Percentiles rank a stretch among this genome's conserved stretches.
Conservation (phyloP, 2,888 invertebrate genomes). For the Acanthosepion pharaonis region DNA sequence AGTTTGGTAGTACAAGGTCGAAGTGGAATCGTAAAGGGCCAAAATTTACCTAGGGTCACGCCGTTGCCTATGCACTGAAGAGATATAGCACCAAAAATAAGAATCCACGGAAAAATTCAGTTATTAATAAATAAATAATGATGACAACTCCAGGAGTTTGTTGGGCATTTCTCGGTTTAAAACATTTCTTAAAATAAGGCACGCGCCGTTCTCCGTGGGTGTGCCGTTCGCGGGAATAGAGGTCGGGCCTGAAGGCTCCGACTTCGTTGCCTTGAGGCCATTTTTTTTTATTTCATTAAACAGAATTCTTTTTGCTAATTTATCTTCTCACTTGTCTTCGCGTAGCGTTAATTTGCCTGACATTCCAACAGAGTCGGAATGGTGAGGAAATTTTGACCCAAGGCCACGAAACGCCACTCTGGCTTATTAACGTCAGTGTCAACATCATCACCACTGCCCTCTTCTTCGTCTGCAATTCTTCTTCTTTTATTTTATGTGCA, state of each 20-base stretch:
- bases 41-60: too few relatives aligned
- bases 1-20: too few relatives aligned
- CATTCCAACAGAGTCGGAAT: background rate
- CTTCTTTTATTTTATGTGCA: too few relatives aligned
- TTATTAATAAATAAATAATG: background rate
- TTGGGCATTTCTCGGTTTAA: background rate
- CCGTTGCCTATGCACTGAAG: too few relatives aligned
- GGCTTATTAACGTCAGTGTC: background rate
- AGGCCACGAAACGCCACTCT: background rate
- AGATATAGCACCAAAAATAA: too few relatives aligned
- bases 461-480: too few relatives aligned
- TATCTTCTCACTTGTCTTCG: background rate
- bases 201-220: background rate
- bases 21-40: too few relatives aligned
- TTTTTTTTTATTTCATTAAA: background rate
- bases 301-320: background rate
- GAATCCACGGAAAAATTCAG: background rate
- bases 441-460: too few relatives aligned
- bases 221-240: background rate
- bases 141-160: background rate
- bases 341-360: background rate
- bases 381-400: background rate
- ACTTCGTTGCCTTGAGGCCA: background rate
- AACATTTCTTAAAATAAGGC: background rate
- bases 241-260: background rate